Base-by-base conservation (phyloP, 2,797 vertebrate genomes). In the Kryptopterus vitreolus region DNA sequence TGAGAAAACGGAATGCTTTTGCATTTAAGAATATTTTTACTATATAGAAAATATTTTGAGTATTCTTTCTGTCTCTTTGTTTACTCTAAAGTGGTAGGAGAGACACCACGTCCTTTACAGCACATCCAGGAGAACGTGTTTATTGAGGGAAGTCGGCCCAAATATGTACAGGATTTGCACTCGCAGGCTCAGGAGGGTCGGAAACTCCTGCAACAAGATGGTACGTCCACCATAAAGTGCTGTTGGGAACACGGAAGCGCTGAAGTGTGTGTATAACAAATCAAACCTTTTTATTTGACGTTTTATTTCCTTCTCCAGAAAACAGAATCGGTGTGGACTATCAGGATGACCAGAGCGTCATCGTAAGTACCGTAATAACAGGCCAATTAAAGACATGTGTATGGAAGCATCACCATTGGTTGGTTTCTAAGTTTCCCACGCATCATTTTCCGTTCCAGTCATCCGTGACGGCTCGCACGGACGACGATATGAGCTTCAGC, bases 151-250 rank as follows among this genome's bases (percentile, higher is more conserved):
- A 93, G 92, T 80, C 93, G 95, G 3, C 89, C 92, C 11, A 92
- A 95, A 29, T 95, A 97, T 88, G 89, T 99, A 82, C 95, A 98
- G 85, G 96, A 97, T 86, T 94, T 99, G 74, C 97, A 98, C 91
- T 94, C 85, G 0, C 96, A 98, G 91, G 98, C 98, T 11, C 94
- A 93, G 89, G 93, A 96, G 78, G 96, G 97, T 1, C 89, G 98
- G 55, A 97, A 96, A 87, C 94, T 96, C 85, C 92, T 95, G 71
- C 97, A 97, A 89, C 92, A 95, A 85, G 95, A 97, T 92, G 98
- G 98, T 98, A 91, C 46, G 76, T 68, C 9, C 16, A n/a, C 72
- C 3, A 4, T 33, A 10, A 50, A 50, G 4, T 43, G 38, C 38
- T 43, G 38, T 43, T n/a, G 13, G 31, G 13, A 74, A 74, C 55